A percentile compares a stretch with the other conserved stretches of the same genome.
These are phyloP conservation scores for Troides oblongomaculatus DNA, from an alignment of 2,888 invertebrate species.

Conservation along the genomic window DNA sequence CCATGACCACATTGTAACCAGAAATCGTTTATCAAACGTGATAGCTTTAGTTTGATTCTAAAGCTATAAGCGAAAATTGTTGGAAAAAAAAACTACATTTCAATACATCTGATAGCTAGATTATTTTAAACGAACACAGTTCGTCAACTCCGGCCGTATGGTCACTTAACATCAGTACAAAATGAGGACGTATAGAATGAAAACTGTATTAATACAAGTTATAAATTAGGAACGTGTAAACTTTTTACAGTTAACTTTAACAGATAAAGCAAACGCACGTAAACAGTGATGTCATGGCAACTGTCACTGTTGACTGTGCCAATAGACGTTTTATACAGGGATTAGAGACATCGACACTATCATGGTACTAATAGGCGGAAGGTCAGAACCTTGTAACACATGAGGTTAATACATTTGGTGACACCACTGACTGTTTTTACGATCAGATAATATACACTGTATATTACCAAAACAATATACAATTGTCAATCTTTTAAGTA, in stretches of 20 bases:
- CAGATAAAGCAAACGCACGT: constrained; percentile 8
- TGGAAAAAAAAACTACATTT: background rate
- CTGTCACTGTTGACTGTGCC: constrained; percentile 35
- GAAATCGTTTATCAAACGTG: background rate
- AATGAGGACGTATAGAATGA: background rate
- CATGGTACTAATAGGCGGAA: constrained; percentile 44
- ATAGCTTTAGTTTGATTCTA: too few relatives aligned
- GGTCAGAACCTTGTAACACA: constrained; percentile 68
- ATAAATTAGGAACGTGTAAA: background rate
- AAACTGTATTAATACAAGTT: background rate
- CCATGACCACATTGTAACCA: background rate
- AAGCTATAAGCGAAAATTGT: too few relatives aligned
- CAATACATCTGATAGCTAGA: background rate
- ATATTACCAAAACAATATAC: background rate
- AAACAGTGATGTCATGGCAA: constrained; percentile 44
- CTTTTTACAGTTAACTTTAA: constrained; percentile 11
- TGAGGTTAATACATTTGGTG: constrained; percentile 30
- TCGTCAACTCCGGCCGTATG: background rate
- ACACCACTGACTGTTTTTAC: constrained; percentile 2
- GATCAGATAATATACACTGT: background rate
- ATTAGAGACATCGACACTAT: constrained; percentile 44
- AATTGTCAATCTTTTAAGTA: background rate
- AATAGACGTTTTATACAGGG: constrained; percentile 30
- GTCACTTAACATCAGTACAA: background rate
- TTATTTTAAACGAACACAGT: background rate